A percentile compares a stretch with the other conserved stretches of the same genome.
These are phyloP conservation scores for Pseudomyrmex concolor DNA, from an alignment of 1,140 invertebrate species.

Conservation along the genomic window DNA sequence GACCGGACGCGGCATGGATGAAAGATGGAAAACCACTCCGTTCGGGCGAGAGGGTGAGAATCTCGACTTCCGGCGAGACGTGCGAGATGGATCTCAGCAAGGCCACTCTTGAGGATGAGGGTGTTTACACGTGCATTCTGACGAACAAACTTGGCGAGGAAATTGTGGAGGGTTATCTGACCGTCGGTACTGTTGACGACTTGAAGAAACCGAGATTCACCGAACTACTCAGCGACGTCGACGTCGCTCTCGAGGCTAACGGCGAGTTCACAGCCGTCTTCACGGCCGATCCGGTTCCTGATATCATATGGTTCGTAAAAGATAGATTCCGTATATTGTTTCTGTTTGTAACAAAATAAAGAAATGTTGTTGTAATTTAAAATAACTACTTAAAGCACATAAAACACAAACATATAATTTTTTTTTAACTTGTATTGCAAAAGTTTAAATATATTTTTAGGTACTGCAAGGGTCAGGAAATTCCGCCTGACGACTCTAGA, in stretches of 20 bases:
- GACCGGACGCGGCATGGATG: slow-evolving; percentile 92
- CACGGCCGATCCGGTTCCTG: slow-evolving; percentile 91
- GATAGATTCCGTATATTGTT: slow-evolving; percentile 4
- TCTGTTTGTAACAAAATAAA: background rate
- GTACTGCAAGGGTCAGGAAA: slow-evolving; percentile 84
- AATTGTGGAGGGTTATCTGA: slow-evolving; percentile 88
- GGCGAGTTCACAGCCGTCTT: slow-evolving; percentile 91
- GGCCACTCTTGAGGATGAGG: slow-evolving; percentile 89
- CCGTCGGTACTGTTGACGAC: slow-evolving; percentile 90
- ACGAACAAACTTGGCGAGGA: slow-evolving; percentile 91
- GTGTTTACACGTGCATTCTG: slow-evolving; percentile 91
- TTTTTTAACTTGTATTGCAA: slow-evolving; percentile 1
- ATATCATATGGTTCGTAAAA: slow-evolving; percentile 85
- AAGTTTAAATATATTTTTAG: slow-evolving; percentile 69
- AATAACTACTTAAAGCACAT: background rate
- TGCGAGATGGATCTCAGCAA: slow-evolving; percentile 90
- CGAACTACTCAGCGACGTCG: slow-evolving; percentile 88
- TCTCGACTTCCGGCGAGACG: slow-evolving; percentile 89
- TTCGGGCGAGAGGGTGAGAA: slow-evolving; percentile 87
- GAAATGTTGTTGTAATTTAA: background rate
- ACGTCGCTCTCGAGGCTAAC: slow-evolving; percentile 89
- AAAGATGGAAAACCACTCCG: slow-evolving; percentile 89
- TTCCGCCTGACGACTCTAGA: slow-evolving; percentile 82
- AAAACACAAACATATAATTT: background rate
- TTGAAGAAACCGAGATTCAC: slow-evolving; percentile 91